Percentiles rank a stretch among this genome's conserved stretches.
phyloP scores from a whole-genome alignment of 1,140 invertebrate genomes.

The Wasmannia auropunctata region DNA sequence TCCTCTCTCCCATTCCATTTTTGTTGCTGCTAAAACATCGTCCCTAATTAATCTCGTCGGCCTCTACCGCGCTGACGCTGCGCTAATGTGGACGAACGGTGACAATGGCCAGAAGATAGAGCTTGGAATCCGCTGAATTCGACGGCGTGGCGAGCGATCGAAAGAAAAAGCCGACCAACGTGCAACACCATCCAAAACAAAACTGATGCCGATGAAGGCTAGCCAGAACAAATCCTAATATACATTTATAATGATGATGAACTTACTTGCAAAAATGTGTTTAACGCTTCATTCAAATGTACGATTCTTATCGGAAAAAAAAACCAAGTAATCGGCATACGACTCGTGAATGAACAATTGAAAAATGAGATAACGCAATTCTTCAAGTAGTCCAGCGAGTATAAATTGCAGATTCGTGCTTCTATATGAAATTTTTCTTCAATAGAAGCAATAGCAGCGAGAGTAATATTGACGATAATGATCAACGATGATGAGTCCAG shows the following conservation, averaged over 20 bases:
- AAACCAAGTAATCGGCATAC: neutral
- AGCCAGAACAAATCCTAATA: constrained; percentile 30
- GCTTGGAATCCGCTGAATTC: constrained; percentile 72
- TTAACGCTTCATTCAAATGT: constrained; percentile 53
- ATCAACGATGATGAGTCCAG: neutral
- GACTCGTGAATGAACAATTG: neutral
- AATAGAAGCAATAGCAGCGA: neutral
- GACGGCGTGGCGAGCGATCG: constrained; percentile 55
- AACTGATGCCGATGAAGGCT: neutral
- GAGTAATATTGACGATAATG: constrained; percentile 1
- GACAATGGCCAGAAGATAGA: constrained; percentile 64
- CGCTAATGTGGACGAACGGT: constrained; percentile 66
- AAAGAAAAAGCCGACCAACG: constrained; percentile 58
- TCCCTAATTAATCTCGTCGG: constrained; percentile 82
- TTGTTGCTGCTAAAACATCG: constrained; percentile 82
- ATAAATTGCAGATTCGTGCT: neutral
- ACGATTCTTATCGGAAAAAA: neutral
- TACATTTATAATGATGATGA: constrained; percentile 59
- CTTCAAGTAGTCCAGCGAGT: neutral
- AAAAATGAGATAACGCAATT: neutral
- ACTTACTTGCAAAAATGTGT: constrained; percentile 17
- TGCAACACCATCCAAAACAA: constrained; percentile 69
- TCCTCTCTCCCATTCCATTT: constrained; percentile 70
- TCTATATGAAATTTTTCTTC: neutral
- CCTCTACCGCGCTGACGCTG: constrained; percentile 54